Base-by-base conservation (phyloP, 2,888 invertebrate species). In the Norana najaformis region DNA sequence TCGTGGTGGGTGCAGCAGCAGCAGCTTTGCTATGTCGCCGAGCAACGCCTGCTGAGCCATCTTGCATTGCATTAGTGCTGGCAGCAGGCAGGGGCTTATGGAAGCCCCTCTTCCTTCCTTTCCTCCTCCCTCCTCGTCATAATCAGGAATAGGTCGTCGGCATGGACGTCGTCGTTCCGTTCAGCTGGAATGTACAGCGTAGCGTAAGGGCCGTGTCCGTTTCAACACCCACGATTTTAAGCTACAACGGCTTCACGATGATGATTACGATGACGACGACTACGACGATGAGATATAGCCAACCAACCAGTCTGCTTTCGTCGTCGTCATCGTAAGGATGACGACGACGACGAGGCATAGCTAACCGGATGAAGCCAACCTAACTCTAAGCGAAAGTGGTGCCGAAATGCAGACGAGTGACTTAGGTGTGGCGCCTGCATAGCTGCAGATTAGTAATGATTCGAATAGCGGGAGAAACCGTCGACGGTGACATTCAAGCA, bases 71-170 rank as follows among this genome's bases (percentile, higher is more conserved):
- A 8, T n/a, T n/a, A 0, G 69, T 69, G 30, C 30, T 69, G 30
- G 69, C 69, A 30, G n/a, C n/a, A 69, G 69, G n/a, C 69, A 69
- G 13, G 8, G 69, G 69, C 47, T 23, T 47, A 23, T 23, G 23
- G 47, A 3, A 47, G 47, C 11, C 47, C 18, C 53, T 69, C 69
- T n/a, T n/a, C 69, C n/a, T 69, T 16, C 1, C 16, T n/a, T 23
- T 47, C 47, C 47, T 47, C 47, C 47, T 23, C 47, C n/a, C 13
- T 69, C 69, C n/a, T 69, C 69, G 69, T 69, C n/a, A n/a, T n/a
- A 69, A 69, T 69, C 47, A 69, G 69, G 69, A 69, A 69, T n/a
- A n/a, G 69, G 69, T 69, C 69, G 69, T 30, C n/a, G n/a, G n/a
- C 13, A n/a, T n/a, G 69, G 11, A 69, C 69, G n/a, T 69, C 69